Conservation (phyloP, 2,888 invertebrate species). For the Lagria hirta region DNA sequence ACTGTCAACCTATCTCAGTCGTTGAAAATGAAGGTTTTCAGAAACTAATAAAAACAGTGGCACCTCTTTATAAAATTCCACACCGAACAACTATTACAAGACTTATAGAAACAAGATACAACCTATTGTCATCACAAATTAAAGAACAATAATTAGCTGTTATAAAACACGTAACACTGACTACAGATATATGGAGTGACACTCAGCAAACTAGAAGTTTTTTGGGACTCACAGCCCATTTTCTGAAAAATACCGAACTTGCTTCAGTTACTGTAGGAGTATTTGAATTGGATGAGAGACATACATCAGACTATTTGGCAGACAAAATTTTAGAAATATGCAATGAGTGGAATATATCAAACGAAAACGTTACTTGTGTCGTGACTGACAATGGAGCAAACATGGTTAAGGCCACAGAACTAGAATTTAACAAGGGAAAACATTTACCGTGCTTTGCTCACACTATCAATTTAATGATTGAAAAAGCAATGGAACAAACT, state of each 20-base stretch:
- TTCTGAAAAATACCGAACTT: constrained; percentile 5
- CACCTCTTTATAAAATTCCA: not conserved
- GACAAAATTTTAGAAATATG: constrained; percentile 4
- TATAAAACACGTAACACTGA: constrained; percentile 6
- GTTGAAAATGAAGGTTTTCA: no score
- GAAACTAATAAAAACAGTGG: not conserved
- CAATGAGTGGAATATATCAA: constrained; percentile 17
- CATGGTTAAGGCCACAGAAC: constrained; percentile 21
- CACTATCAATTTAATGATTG: constrained; percentile 14
- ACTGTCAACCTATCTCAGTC: not conserved
- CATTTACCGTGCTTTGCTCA: constrained; percentile 23
- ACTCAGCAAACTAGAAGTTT: constrained; percentile 18
- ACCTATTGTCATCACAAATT: not conserved
- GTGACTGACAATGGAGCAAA: constrained; percentile 22
- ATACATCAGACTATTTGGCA: no score
- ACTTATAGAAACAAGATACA: not conserved
- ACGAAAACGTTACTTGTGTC: constrained; percentile 11
- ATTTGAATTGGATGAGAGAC: constrained; percentile 3
- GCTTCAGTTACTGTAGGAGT: constrained; percentile 10
- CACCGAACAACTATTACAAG: not conserved
- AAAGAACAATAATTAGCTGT: constrained; percentile 8
- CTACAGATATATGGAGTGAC: constrained; percentile 22
- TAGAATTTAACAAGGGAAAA: constrained; percentile 11
- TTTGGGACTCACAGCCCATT: constrained; percentile 16
- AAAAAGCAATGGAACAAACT: constrained; percentile 10